Base-by-base conservation (phyloP, 1,140 invertebrate genomes). In the Cylas formicarius region DNA sequence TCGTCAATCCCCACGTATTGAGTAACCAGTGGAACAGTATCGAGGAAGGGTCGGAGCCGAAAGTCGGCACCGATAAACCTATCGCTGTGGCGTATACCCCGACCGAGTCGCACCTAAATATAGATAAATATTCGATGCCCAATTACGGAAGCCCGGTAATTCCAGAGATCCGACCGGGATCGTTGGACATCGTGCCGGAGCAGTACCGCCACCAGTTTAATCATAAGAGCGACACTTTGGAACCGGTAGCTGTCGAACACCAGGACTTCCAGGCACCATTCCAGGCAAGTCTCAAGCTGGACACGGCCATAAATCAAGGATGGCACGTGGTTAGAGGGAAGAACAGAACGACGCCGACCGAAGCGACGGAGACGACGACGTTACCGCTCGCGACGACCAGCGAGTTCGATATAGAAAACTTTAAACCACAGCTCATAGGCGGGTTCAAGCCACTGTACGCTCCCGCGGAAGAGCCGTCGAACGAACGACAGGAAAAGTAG, bases 241-340 rank as follows among this genome's bases (percentile, higher is more conserved):
- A 34, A 5, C 44, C 33, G 17, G 19, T 41, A 13, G 26, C 20
- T 18, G 7, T 40, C 16, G 36, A 48, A 8, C 8, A 50, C 3
- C 48, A 52, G 22, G 74, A 77, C 51, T 82, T 82, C 42, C 75
- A 81, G 70, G 79, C 80, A 1, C 81, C 81, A 0, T 83, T 83
- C 44, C 73, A 80, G 7, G 78, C 81, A 0, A 82, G 79, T 54
- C 63, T 77, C 1, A 79, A 74, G 33, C 67, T 77, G 0, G 72
- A 70, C 42, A 68, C 68, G 0, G 14, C 44, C 0, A 28, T 44
- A 9, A 57, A 58, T 20, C 77, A 79, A 51, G 77, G 78, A 16
- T 82, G 80, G 78, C 77, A 72, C 40, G 76, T 81, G 4, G 71
- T 82, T 0, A 67, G 63, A 60, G 38, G 67, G 13, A 60, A 49